Conservation (phyloP, 2,113 vertebrate species). For the Junco hyemalis region DNA sequence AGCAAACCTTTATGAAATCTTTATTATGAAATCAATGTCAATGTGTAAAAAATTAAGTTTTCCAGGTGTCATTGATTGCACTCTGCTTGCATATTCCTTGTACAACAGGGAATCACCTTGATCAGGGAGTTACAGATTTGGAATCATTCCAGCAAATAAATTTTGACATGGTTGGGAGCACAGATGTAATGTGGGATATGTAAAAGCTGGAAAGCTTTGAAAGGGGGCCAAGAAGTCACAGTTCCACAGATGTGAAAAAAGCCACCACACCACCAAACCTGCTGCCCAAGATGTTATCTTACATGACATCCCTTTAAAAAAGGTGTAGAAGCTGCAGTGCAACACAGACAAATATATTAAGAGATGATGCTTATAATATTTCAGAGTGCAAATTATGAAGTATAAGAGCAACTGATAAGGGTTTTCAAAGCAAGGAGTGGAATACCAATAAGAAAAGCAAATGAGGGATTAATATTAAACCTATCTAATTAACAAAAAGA, state of each 20-base stretch:
- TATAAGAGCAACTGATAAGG: neutral
- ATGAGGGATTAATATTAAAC: neutral
- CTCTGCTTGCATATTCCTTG: neutral
- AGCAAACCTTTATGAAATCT: conserved; percentile 16
- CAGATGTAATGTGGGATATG: neutral
- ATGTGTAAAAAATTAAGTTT: neutral
- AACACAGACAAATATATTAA: neutral
- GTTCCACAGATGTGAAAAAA: neutral
- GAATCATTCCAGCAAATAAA: neutral
- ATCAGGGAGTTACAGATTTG: neutral
- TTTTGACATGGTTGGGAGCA: neutral
- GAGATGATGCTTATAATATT: neutral
- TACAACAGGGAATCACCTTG: neutral
- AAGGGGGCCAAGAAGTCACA: neutral
- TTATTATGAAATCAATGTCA: neutral
- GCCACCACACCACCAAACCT: neutral
- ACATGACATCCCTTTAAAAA: neutral
- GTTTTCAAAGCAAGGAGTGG: neutral
- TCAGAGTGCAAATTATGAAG: neutral
- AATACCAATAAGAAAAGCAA: neutral
- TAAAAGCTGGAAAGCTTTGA: neutral
- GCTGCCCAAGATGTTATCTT: neutral
- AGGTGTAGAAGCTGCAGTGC: neutral
- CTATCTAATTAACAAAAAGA: neutral
- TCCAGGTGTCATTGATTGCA: neutral